phyloP scores from a whole-genome alignment of 2,797 vertebrate genomes.

The Rousettus madagascariensis region DNA sequence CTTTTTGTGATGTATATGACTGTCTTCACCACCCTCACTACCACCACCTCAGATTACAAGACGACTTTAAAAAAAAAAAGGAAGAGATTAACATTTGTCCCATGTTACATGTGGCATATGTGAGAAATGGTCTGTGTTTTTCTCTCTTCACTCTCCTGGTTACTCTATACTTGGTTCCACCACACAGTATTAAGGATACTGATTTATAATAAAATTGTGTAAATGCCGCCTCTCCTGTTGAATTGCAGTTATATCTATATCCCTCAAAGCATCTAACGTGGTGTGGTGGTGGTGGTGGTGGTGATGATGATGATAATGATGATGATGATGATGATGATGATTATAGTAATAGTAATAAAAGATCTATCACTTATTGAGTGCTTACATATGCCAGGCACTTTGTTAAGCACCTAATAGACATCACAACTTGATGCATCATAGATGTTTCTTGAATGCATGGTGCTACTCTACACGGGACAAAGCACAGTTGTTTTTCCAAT shows the following conservation, averaged over 20 bases:
- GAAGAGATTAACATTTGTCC: neutral
- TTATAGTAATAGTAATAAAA: neutral
- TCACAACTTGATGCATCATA: neutral
- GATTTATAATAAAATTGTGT: neutral
- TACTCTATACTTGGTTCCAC: neutral
- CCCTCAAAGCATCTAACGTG: neutral
- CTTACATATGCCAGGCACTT: neutral
- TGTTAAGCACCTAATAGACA: neutral
- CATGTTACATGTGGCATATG: neutral
- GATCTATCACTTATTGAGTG: neutral
- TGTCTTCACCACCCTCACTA: neutral
- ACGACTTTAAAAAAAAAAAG: neutral
- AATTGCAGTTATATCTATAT: neutral
- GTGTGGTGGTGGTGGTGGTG: neutral
- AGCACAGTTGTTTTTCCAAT: neutral
- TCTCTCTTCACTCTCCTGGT: neutral
- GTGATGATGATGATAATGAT: neutral
- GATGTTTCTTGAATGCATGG: neutral
- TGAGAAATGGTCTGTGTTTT: neutral
- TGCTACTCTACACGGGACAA: neutral
- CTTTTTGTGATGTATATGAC: neutral
- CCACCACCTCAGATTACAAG: neutral
- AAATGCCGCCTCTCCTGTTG: neutral
- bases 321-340: neutral
- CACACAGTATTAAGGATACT: neutral